Percentiles rank a stretch among this genome's conserved stretches.
Evolutionary conservation across 2,113 vertebrate species (phyloP).

Genomic region (Pluvianellus socialis): DNA sequence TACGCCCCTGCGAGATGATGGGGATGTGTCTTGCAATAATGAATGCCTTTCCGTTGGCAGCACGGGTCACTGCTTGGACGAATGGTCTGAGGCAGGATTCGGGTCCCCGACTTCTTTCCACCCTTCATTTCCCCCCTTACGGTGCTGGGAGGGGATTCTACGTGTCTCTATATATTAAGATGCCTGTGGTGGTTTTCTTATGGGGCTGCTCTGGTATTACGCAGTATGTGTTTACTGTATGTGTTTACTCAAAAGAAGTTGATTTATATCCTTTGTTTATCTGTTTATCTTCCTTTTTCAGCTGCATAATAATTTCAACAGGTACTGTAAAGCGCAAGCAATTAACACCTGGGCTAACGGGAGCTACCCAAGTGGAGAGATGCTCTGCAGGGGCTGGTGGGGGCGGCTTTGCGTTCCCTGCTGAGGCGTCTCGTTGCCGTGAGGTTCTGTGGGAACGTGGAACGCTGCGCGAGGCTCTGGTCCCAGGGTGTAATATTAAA

Average conservation of each 20-base stretch:
- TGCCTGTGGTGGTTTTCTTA: background rate
- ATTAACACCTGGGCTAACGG: background rate
- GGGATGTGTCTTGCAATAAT: background rate
- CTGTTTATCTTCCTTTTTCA: background rate
- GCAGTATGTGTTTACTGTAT: no score
- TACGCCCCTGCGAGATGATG: background rate
- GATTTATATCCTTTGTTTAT: background rate
- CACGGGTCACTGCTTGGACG: background rate
- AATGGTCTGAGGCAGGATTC: background rate
- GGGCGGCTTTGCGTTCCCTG: background rate
- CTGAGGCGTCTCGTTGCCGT: background rate
- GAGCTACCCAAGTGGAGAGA: background rate
- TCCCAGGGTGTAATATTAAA: background rate
- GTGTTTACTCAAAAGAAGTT: background rate
- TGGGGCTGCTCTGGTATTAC: background rate
- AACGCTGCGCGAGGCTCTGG: background rate
- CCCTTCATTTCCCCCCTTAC: background rate
- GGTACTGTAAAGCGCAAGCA: background rate
- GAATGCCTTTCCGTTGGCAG: background rate
- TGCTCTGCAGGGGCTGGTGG: background rate
- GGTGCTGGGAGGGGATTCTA: background rate
- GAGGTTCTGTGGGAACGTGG: background rate
- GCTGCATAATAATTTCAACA: background rate
- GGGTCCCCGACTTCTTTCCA: accelerated
- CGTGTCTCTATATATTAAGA: accelerated